Evolutionary conservation across 2,888 invertebrate species (phyloP).

Genomic region (Caenorhabditis sp.): DNA sequence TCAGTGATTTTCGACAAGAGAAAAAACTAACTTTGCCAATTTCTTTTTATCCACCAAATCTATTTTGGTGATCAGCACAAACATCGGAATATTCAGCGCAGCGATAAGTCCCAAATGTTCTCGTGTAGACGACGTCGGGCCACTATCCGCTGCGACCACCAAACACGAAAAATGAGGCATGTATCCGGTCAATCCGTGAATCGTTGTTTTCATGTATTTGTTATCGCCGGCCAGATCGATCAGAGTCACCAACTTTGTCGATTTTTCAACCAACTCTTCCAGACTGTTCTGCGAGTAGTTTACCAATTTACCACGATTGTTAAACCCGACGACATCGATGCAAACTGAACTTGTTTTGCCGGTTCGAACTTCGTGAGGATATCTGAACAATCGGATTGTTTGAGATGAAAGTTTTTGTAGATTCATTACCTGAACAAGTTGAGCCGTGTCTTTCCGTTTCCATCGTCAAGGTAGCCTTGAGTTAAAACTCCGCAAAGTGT

Average conservation of each 20-base stretch:
- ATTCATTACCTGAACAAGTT: too few species aligned
- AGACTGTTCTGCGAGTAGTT: slow-evolving; percentile 62
- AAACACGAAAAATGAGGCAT: slow-evolving; percentile 76
- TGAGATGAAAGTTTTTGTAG: too few species aligned
- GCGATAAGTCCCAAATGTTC: slow-evolving; percentile 84
- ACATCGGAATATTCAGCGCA: slow-evolving; percentile 80
- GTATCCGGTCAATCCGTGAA: slow-evolving; percentile 80
- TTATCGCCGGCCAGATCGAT: slow-evolving; percentile 94
- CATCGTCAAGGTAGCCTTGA: slow-evolving; percentile 94
- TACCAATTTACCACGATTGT: slow-evolving; percentile 73
- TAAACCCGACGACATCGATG: slow-evolving; percentile 85
- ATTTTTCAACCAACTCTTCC: slow-evolving; percentile 85
- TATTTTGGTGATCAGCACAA: slow-evolving; percentile 90
- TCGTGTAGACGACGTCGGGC: slow-evolving; percentile 77
- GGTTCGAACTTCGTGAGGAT: slow-evolving; percentile 91
- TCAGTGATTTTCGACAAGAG: neutral
- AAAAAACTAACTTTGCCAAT: slow-evolving; percentile 65
- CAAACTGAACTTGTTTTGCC: slow-evolving; percentile 97
- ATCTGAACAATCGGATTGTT: too few species aligned
- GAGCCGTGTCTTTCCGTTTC: slow-evolving; percentile 84
- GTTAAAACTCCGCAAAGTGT: slow-evolving; percentile 93
- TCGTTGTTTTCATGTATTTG: slow-evolving; percentile 92
- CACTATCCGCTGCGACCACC: slow-evolving; percentile 79
- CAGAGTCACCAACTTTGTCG: slow-evolving; percentile 90
- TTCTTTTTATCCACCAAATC: slow-evolving; percentile 79